Percentiles rank a stretch among this genome's conserved stretches.
phyloP scores from a whole-genome alignment of 2,888 invertebrate species.

The Hirtodrosophila confusa region DNA sequence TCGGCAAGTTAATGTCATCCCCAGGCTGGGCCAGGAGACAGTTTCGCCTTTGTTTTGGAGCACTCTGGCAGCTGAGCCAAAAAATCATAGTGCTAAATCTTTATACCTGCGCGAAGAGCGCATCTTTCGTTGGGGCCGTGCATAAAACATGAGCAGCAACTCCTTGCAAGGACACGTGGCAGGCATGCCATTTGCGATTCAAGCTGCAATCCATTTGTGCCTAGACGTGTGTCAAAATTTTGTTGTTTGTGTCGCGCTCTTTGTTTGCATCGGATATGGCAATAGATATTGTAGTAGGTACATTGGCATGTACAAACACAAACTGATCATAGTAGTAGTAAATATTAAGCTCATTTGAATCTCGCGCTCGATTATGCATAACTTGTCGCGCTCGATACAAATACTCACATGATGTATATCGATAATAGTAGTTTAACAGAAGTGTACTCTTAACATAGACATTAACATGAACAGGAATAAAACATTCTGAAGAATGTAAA shows the following conservation, averaged over 20 bases:
- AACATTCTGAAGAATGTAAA: no score
- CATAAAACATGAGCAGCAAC: constrained; percentile 70
- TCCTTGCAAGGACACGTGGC: constrained; percentile 29
- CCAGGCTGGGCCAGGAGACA: constrained; percentile 21
- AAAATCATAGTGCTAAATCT: constrained; percentile 24
- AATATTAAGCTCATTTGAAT: no score
- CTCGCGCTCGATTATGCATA: no score
- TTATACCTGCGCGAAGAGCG: constrained; percentile 28
- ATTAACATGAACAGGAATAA: no score
- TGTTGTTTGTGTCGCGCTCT: constrained; percentile 45
- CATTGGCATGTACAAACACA: no score
- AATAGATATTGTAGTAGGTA: no score
- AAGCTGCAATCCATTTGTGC: constrained; percentile 61
- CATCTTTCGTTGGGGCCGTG: constrained; percentile 33
- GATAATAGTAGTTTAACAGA: no score
- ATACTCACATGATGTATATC: no score
- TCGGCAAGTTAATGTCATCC: constrained; percentile 28
- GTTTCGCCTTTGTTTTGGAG: constrained; percentile 41
- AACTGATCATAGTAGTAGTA: no score
- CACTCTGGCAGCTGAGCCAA: constrained; percentile 26
- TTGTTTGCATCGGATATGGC: constrained; percentile 42
- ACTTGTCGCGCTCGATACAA: no score
- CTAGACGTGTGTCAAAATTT: constrained; percentile 71
- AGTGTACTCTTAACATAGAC: no score
- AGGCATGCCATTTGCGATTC: constrained; percentile 36